phyloP scores from a whole-genome alignment of 2,888 invertebrate species.

The Phalera bucephala region DNA sequence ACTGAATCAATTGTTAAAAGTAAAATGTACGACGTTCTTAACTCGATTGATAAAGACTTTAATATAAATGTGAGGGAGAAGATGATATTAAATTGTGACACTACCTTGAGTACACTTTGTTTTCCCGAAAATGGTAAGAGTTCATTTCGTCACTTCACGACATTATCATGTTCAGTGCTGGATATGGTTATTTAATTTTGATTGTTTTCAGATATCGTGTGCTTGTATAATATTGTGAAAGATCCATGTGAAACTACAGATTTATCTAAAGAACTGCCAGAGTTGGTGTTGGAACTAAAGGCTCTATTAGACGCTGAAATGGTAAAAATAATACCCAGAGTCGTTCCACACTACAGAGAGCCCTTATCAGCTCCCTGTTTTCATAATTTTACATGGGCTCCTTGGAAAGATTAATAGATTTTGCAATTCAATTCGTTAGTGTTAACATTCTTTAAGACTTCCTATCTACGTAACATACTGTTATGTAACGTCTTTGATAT shows the following conservation, averaged over 20 bases:
- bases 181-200: too few relatives aligned
- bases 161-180: too few relatives aligned
- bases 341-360: constrained; percentile 45
- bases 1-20: constrained; percentile 43
- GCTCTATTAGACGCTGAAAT: constrained; percentile 41
- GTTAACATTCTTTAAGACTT: too few relatives aligned
- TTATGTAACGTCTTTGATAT: too few relatives aligned
- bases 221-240: constrained; percentile 59
- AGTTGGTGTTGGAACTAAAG: constrained; percentile 42
- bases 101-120: constrained; percentile 34
- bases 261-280: constrained; percentile 42
- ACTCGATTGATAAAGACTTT: constrained; percentile 38
- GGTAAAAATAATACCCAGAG: constrained; percentile 46
- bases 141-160: too few relatives aligned
- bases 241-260: constrained; percentile 67
- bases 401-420: constrained; percentile 49
- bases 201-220: constrained; percentile 48
- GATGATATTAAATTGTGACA: constrained; percentile 43
- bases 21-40: constrained; percentile 42
- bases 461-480: too few relatives aligned
- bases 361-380: constrained; percentile 50
- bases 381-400: constrained; percentile 61
- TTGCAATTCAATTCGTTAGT: too few relatives aligned
- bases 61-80: constrained; percentile 39
- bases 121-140: constrained; percentile 52